A percentile compares a stretch with the other conserved stretches of the same genome.
These are phyloP conservation scores for Macquaria australasica DNA, from an alignment of 2,113 vertebrate species.

Conservation along the genomic window DNA sequence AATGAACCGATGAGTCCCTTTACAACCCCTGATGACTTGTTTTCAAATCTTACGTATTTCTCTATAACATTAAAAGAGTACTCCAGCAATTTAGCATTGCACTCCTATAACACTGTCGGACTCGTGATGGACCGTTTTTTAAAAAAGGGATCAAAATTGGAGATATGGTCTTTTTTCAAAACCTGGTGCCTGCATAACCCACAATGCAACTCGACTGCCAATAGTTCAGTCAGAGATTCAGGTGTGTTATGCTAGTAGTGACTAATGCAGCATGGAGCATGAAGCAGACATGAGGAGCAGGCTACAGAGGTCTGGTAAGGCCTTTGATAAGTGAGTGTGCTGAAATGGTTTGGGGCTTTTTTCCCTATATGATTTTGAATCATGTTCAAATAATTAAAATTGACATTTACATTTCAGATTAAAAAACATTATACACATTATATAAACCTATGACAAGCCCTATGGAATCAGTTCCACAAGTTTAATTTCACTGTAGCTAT, in stretches of 20 bases:
- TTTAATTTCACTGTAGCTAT: constrained; percentile 32
- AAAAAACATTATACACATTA: background rate
- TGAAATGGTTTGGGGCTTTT: background rate
- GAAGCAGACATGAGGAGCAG: too few species aligned
- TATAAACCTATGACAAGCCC: background rate
- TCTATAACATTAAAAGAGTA: background rate
- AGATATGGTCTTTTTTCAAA: too few species aligned
- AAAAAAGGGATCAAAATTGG: too few species aligned
- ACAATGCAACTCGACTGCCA: too few species aligned
- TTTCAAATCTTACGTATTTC: background rate
- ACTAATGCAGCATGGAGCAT: too few species aligned
- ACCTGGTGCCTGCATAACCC: too few species aligned
- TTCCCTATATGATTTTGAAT: background rate
- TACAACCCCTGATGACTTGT: background rate
- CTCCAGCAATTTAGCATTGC: too few species aligned
- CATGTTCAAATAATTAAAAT: background rate
- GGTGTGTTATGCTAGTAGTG: too few species aligned
- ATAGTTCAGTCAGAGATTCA: too few species aligned
- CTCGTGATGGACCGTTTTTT: too few species aligned
- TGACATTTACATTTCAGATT: background rate
- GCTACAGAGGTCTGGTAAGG: too few species aligned
- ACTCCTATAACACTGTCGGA: too few species aligned
- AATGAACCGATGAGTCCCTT: background rate
- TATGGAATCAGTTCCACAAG: background rate
- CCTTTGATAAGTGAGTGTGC: background rate